Base-by-base conservation (phyloP, 2,888 invertebrate species). In the Liopterus haemorrhoidalis region DNA sequence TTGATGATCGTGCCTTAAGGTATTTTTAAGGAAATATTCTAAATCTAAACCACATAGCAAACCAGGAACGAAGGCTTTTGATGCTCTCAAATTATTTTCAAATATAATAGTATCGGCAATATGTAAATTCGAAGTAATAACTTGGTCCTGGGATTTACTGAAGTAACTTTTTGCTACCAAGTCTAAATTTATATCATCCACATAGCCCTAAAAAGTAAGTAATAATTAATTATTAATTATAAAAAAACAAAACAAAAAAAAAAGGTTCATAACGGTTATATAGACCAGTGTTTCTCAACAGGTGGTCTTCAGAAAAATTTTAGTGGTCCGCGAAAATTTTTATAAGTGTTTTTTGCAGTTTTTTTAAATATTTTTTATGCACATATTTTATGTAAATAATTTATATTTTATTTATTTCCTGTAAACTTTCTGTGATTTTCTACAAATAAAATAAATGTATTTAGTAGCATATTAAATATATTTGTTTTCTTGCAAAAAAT, bases 91-190 rank as follows among this genome's bases (percentile, higher is more conserved):
- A 43, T 62, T 59, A 6, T 61, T 59, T 35, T 58, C 53, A 49
- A 71, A 70, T 42, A 61, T 54, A 27, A 69, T 60, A 30, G 61
- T 60, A 50, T 66, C 64, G 4, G 64, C 52, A 50, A 78, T 72
- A 24, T 62, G 54, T 48, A 75, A 61, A 33, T 61, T 59, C 6
- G 68, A 66, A 4, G 58, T 54, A 21, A 77, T 62, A 11, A 58
- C 62, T 64, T 77, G 78, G 18, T 67, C 56, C 41, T 62, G 65
- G 3, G 70, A 64, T 55, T 70, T 71, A 54, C 75, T 75, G 33
- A 79, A 67, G 49, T 76, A 75, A 55, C 71, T 70, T 11, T 68
- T 55, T 12, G 65, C 61, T 28, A 78, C 54, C 52, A 68, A 62
- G 5, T 64, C 59, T 37, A 78, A 55, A 51, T 71, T 60, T 8